Conservation (phyloP, 2,797 vertebrate species). For the Sebastes ruberrimus region DNA sequence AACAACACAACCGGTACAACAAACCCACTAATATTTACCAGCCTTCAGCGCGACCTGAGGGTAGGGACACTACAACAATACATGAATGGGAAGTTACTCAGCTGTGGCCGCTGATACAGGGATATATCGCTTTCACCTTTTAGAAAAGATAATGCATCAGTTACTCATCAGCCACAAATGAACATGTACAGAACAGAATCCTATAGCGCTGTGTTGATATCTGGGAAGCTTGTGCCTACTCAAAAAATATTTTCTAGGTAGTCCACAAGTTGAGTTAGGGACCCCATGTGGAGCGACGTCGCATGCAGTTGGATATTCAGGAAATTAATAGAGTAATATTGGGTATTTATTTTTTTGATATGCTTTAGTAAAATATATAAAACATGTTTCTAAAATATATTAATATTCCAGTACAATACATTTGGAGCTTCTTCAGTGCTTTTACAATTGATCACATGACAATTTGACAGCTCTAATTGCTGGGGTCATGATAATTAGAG, state of each 20-base stretch:
- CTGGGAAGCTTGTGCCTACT: neutral
- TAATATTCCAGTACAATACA: neutral
- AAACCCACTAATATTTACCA: constrained; percentile 70
- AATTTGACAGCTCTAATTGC: constrained; percentile 21
- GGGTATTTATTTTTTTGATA: neutral
- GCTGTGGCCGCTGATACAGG: constrained; percentile 65
- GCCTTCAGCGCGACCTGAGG: constrained; percentile 51
- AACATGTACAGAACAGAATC: constrained; percentile 37
- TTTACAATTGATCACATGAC: constrained; percentile 10
- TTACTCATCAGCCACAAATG: constrained; percentile 45
- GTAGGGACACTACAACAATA: constrained; percentile 57
- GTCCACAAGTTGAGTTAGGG: neutral
- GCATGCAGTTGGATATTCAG: neutral
- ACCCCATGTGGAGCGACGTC: neutral
- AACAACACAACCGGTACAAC: constrained; percentile 66
- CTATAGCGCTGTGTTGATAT: neutral
- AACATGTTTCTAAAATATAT: neutral
- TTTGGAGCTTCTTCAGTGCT: neutral
- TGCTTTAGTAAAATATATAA: neutral
- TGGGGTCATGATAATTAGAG: constrained; percentile 10
- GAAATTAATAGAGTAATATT: neutral
- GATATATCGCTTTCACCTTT: constrained; percentile 54
- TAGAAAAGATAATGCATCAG: constrained; percentile 40
- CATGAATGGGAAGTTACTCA: constrained; percentile 73
- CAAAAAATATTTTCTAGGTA: neutral